These are phyloP conservation scores for Craterocephalus amniculus DNA, from an alignment of 2,797 vertebrate genomes.

Conservation along the genomic window DNA sequence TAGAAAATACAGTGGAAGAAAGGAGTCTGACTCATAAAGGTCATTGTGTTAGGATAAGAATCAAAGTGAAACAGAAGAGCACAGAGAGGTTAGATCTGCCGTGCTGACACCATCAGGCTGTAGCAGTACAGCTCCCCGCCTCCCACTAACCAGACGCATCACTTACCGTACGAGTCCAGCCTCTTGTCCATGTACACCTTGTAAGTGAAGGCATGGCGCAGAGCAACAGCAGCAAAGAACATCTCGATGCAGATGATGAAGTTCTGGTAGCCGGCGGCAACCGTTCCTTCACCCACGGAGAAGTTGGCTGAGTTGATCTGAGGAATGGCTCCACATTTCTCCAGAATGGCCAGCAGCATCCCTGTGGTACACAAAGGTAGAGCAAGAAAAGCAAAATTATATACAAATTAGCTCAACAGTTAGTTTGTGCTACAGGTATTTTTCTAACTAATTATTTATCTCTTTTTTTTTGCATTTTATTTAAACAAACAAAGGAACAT, in stretches of 20 bases:
- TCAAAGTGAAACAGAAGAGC: slow-evolving; percentile 3
- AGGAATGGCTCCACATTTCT: slow-evolving; percentile 97
- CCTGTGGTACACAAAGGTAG: slow-evolving; percentile 74
- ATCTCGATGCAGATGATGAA: slow-evolving; percentile 99
- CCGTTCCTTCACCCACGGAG: slow-evolving; percentile 94
- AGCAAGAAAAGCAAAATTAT: not conserved
- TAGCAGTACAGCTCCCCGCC: not conserved
- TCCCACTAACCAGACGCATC: not conserved
- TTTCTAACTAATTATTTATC: not conserved
- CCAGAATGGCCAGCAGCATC: slow-evolving; percentile 97
- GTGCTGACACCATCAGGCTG: slow-evolving; percentile 10
- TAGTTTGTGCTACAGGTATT: not conserved
- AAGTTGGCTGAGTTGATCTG: slow-evolving; percentile 91
- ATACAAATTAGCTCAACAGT: not conserved
- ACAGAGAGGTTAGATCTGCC: slow-evolving; percentile 20
- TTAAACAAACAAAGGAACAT: too few species aligned
- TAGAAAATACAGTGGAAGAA: slow-evolving; percentile 26
- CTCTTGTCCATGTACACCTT: slow-evolving; percentile 97
- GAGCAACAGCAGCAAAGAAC: slow-evolving; percentile 95
- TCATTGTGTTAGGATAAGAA: slow-evolving; percentile 13
- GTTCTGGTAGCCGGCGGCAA: slow-evolving; percentile 98
- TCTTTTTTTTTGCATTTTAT: not conserved
- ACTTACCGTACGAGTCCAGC: slow-evolving; percentile 92
- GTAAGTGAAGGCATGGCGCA: slow-evolving; percentile 96
- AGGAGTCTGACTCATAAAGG: slow-evolving; percentile 25